Percentiles rank a stretch among this genome's conserved stretches.
Evolutionary conservation across 2,888 invertebrate species (phyloP).

Genomic region (Eucera pruinosa): DNA sequence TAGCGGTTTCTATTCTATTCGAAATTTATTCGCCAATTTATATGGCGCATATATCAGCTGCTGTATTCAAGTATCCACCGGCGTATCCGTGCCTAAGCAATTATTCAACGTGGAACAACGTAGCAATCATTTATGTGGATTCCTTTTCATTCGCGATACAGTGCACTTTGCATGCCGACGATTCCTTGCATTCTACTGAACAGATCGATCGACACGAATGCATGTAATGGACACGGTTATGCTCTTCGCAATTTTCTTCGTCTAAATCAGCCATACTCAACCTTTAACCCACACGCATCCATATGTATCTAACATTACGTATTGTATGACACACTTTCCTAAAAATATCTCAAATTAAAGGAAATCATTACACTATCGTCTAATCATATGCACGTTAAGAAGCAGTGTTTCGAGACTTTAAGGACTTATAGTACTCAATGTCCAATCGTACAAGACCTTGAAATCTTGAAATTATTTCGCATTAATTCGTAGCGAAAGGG

Average conservation of each 20-base stretch:
- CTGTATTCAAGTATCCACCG: slow-evolving; percentile 1
- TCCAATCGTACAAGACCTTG: too few species aligned
- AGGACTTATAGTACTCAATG: too few species aligned
- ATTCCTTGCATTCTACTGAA: slow-evolving; percentile 33
- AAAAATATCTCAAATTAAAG: too few species aligned
- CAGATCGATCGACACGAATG: slow-evolving; percentile 22
- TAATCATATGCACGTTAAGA: too few species aligned
- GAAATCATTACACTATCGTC: too few species aligned
- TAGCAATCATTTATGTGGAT: slow-evolving; percentile 25
- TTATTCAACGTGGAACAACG: slow-evolving; percentile 32
- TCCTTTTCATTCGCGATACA: slow-evolving; percentile 29
- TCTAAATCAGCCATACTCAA: background rate
- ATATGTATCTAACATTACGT: too few species aligned
- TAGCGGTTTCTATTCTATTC: background rate
- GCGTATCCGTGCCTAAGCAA: slow-evolving; percentile 19
- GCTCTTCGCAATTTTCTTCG: slow-evolving; percentile 9
- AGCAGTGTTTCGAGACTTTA: too few species aligned
- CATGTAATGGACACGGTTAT: background rate
- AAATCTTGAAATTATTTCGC: too few species aligned
- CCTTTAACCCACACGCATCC: too few species aligned
- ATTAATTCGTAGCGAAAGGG: too few species aligned
- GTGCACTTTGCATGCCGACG: slow-evolving; percentile 25
- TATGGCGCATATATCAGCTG: background rate
- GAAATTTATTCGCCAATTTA: slow-evolving; percentile 29
- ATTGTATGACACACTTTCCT: too few species aligned